Conservation (phyloP, 2,113 vertebrate genomes). For the Gymnarchus niloticus region DNA sequence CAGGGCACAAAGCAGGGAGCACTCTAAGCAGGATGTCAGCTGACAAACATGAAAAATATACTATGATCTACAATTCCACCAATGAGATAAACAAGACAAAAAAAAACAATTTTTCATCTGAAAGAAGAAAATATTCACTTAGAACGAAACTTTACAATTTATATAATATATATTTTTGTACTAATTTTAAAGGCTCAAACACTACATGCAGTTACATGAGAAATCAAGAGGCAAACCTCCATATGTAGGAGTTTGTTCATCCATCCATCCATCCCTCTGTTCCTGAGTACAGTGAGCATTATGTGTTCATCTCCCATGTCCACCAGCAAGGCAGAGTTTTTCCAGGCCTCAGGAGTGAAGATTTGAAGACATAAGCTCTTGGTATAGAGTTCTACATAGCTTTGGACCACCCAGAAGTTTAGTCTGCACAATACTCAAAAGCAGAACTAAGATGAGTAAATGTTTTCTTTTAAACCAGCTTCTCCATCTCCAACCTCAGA, state of each 20-base stretch:
- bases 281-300: too few species aligned
- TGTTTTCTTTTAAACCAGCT: background rate
- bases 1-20: background rate
- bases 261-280: too few species aligned
- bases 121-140: too few species aligned
- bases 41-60: background rate
- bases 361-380: background rate
- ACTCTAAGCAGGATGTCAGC: background rate
- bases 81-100: background rate
- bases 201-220: too few species aligned
- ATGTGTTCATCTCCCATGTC: background rate
- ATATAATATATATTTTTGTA: too few species aligned
- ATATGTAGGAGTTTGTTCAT: too few species aligned
- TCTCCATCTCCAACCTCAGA: background rate
- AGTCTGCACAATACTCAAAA: background rate
- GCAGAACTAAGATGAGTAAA: background rate
- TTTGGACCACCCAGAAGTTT: background rate
- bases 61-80: background rate
- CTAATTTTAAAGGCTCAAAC: too few species aligned
- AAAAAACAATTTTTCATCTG: background rate
- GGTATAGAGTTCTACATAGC: background rate
- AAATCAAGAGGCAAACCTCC: too few species aligned
- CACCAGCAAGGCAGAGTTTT: background rate
- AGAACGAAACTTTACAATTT: too few species aligned
- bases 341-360: background rate